Percentiles rank a stretch among this genome's conserved stretches.
phyloP scores from a whole-genome alignment of 2,113 vertebrate genomes.

The Tapirus terrestris region DNA sequence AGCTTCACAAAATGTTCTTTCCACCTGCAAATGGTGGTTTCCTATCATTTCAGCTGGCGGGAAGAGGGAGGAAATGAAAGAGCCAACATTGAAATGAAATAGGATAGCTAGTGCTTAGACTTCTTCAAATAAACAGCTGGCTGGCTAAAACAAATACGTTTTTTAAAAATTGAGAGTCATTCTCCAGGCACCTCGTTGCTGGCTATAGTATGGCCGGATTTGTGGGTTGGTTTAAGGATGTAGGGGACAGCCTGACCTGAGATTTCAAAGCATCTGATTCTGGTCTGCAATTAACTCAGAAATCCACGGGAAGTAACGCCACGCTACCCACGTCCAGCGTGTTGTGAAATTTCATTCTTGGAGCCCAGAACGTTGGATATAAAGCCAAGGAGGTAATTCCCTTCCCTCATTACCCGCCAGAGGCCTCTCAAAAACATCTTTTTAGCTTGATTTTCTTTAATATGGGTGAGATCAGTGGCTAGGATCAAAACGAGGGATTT shows the following conservation, averaged over 20 bases:
- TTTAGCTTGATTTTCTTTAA: neutral
- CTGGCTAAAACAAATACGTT: neutral
- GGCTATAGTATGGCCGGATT: accelerated
- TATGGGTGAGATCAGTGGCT: neutral
- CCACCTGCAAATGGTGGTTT: neutral
- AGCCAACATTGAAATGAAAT: neutral
- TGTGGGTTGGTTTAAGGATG: neutral
- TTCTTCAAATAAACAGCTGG: neutral
- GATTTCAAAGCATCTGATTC: neutral
- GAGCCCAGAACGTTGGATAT: accelerated
- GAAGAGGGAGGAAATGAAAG: neutral
- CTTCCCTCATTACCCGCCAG: accelerated
- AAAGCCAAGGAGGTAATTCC: neutral
- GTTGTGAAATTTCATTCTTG: accelerated
- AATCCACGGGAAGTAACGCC: neutral
- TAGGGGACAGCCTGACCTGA: neutral
- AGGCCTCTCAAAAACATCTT: neutral
- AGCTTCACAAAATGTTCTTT: neutral
- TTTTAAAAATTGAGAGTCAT: neutral
- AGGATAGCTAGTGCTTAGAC: neutral
- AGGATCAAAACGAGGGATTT: neutral
- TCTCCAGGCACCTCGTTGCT: accelerated
- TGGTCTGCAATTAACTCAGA: neutral
- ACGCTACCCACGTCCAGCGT: accelerated
- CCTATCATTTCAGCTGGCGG: neutral